Percentiles rank a stretch among this genome's conserved stretches.
These are phyloP conservation scores for Chromobotia macracanthus DNA, from an alignment of 2,797 vertebrate genomes.

Conservation along the genomic window DNA sequence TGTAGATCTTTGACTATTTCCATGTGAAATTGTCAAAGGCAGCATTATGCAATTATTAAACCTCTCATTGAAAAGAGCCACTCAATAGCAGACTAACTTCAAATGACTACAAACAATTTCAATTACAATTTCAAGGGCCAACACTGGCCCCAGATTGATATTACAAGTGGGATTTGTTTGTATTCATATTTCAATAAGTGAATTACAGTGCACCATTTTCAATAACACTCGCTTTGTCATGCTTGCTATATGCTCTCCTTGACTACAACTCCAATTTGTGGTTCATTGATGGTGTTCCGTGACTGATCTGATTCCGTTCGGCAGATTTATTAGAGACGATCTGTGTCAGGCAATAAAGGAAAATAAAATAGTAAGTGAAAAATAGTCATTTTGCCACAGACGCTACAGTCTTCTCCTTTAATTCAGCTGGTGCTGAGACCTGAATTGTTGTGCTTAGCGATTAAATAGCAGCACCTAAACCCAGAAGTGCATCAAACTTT, in stretches of 20 bases:
- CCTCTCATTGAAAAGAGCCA: neutral
- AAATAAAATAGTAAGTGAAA: slow-evolving; percentile 36
- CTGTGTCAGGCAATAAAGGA: slow-evolving; percentile 41
- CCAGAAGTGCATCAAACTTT: slow-evolving; percentile 56
- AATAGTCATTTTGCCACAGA: slow-evolving; percentile 45
- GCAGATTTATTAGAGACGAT: slow-evolving; percentile 36
- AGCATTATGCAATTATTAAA: neutral
- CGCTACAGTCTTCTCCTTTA: slow-evolving; percentile 49
- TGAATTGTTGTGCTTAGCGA: slow-evolving; percentile 39
- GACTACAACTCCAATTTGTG: neutral
- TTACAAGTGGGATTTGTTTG: neutral
- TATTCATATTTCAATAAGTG: neutral
- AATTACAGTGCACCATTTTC: neutral
- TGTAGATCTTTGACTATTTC: neutral
- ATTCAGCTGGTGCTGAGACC: slow-evolving; percentile 43
- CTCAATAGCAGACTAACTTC: neutral
- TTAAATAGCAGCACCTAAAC: slow-evolving; percentile 32
- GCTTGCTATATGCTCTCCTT: neutral
- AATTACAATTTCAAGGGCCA: neutral
- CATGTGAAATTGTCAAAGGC: too few relatives aligned
- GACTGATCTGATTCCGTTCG: slow-evolving; percentile 10
- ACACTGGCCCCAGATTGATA: neutral
- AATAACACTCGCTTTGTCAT: neutral
- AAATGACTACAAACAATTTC: slow-evolving; percentile 1
- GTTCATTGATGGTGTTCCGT: neutral